Base-by-base conservation (phyloP, 2,888 invertebrate genomes). In the Anorthoa munda region DNA sequence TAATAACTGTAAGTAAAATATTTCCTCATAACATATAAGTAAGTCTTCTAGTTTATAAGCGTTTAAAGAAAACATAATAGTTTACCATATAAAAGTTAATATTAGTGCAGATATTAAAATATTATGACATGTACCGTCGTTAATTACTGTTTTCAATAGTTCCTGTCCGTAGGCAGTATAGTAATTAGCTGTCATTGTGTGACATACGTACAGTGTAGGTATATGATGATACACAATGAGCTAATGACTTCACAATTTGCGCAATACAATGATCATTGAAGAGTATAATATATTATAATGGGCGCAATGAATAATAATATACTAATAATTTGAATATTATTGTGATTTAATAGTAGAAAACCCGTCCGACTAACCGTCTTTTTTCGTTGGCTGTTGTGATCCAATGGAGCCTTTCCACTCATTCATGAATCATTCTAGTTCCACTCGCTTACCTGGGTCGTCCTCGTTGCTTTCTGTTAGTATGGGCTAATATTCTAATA, bases 121-220 rank as follows among this genome's bases (percentile, higher is more conserved):
- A 63, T 65, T 61, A 73, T 71, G 9, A 45, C 9, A 58, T 26
- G 55, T 26, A 45, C 39, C 23, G 45, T 21, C 17, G 39, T 55
- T 78, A 75, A 82, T 81, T 60, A 75, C 55, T 64, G n/a, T 65
- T 70, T 75, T 68, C 59, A 68, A 64, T 69, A 64, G n/a, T 31
- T 60, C 63, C 3, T 61, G 46, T 56, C 58, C 53, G 48, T 23
- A 66, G 77, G 63, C 66, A 12, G n/a, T 31, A 31, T 60, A 71
- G 17, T 74, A 71, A 81, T 77, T 58, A 73, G 65, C 73, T 70
- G 56, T 67, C 66, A 53, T 26, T 53, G 12, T 45, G 2, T 45
- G 45, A n/a, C 13, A 13, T n/a, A 2, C 1, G n/a, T 59, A 39
- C n/a, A 59, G 59, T n/a, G n/a, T 21, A 64, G 51, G 45, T 48